These are phyloP conservation scores for Scomber scombrus DNA, from an alignment of 2,113 vertebrate genomes.

Conservation along the genomic window DNA sequence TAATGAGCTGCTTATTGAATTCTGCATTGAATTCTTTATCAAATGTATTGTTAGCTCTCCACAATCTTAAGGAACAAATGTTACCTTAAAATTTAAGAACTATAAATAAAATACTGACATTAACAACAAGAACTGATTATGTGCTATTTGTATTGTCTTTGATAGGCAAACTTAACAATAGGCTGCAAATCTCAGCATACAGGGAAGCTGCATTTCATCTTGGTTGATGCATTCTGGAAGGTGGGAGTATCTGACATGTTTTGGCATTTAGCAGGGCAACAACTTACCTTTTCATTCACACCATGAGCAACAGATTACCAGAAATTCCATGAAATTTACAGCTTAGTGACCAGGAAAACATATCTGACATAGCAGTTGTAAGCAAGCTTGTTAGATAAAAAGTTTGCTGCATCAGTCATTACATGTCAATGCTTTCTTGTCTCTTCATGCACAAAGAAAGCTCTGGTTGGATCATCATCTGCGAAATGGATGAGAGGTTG, in stretches of 20 bases:
- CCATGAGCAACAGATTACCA: not conserved
- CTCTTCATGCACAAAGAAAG: not conserved
- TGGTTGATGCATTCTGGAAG: not conserved
- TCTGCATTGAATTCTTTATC: not conserved
- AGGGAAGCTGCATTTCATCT: not conserved
- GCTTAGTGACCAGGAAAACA: not conserved
- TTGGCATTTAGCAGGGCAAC: not conserved
- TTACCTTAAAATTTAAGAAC: too few species aligned
- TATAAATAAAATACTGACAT: too few species aligned
- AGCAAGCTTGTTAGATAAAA: not conserved
- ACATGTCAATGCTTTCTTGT: not conserved
- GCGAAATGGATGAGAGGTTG: conserved; percentile 2
- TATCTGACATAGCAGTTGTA: not conserved
- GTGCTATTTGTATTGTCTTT: too few species aligned
- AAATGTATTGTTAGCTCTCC: not conserved
- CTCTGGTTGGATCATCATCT: too few species aligned
- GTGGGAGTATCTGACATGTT: not conserved
- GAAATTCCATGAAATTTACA: not conserved
- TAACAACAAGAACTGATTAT: too few species aligned
- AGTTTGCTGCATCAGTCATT: not conserved
- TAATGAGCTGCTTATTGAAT: conserved; percentile 26
- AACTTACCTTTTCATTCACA: not conserved
- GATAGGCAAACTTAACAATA: too few species aligned
- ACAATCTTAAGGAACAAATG: too few species aligned
- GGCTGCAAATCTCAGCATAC: not conserved